phyloP scores from a whole-genome alignment of 37 sponge, comb jelly and placozoan genomes.

The Beroe forskalii region DNA sequence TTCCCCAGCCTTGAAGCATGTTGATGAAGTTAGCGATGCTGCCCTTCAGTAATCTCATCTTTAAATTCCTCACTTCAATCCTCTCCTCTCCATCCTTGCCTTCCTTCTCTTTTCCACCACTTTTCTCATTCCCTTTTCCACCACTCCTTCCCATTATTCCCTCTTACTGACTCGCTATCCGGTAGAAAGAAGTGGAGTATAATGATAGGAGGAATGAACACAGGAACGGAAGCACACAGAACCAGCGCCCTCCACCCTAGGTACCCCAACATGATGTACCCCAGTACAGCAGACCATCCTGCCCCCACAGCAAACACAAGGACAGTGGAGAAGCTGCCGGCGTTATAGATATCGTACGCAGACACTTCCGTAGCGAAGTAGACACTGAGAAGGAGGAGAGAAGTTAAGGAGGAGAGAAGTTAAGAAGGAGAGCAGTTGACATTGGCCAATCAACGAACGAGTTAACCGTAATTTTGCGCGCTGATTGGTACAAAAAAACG shows the following conservation, averaged over 20 bases:
- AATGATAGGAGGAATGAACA: not conserved
- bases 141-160: not conserved
- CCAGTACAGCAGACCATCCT: not conserved
- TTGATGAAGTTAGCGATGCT: not conserved
- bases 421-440: too few relatives aligned
- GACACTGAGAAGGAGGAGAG: too few relatives aligned
- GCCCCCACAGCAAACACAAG: not conserved
- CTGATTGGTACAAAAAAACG: too few relatives aligned
- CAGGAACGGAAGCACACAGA: not conserved
- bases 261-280: not conserved
- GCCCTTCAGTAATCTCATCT: not conserved
- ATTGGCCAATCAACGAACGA: too few relatives aligned
- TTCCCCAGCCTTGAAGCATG: constrained; percentile 11
- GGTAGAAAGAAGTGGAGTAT: constrained; percentile 11
- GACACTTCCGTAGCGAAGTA: not conserved
- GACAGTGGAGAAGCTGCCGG: not conserved
- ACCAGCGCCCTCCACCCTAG: not conserved
- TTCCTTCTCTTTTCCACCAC: not conserved
- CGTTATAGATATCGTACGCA: not conserved
- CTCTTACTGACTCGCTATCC: not conserved
- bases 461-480: too few relatives aligned
- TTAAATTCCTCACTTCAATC: not conserved
- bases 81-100: not conserved
- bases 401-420: too few relatives aligned
- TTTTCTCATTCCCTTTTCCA: not conserved